These are phyloP conservation scores for Gallinago jamesoni DNA, from an alignment of 2,113 vertebrate genomes.

Conservation along the genomic window DNA sequence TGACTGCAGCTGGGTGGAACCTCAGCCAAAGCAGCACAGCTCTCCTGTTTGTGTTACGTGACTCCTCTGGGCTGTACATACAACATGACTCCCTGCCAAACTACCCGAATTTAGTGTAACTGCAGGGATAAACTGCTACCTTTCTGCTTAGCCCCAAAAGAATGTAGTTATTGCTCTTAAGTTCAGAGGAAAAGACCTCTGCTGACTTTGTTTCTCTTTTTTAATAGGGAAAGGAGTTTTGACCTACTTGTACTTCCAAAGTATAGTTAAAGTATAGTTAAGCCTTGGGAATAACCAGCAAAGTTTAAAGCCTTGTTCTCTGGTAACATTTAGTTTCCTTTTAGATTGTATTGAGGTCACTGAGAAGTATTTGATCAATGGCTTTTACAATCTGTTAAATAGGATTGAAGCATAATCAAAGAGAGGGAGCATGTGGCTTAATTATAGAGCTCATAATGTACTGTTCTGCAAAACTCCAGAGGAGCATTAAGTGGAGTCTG, in stretches of 20 bases:
- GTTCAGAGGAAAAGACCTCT: neutral
- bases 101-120: neutral
- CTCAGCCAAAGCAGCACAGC: neutral
- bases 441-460: neutral
- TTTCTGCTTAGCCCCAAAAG: neutral
- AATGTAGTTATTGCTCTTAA: neutral
- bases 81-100: neutral
- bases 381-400: neutral
- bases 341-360: neutral
- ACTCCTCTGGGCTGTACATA: neutral
- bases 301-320: neutral
- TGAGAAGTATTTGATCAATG: neutral
- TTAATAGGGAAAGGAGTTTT: neutral
- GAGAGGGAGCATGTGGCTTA: neutral
- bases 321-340: neutral
- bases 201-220: neutral
- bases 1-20: neutral
- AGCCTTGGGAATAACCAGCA: neutral
- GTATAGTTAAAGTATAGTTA: neutral
- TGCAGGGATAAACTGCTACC: neutral
- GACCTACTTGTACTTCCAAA: neutral
- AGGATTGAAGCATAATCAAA: neutral
- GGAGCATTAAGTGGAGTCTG: neutral
- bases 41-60: fast-evolving
- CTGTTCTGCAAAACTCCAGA: neutral